Base-by-base conservation (phyloP, 2,888 invertebrate genomes). In the Troilus luridus region DNA sequence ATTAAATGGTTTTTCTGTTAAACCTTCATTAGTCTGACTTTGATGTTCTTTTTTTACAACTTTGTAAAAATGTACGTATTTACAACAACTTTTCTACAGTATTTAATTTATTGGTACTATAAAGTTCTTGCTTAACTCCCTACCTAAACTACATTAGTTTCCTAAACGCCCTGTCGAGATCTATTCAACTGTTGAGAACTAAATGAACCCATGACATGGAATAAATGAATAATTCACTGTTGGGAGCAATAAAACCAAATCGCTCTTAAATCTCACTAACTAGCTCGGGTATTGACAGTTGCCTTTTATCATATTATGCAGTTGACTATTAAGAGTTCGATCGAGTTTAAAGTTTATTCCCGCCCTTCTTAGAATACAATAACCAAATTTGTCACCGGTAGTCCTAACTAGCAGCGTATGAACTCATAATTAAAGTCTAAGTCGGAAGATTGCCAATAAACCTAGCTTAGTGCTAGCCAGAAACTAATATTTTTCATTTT, bases 211-310 rank as follows among this genome's bases (percentile, higher is more conserved):
- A 67, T 67, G 67, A 67, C 14, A 24, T 67, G 67, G 24, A 27
- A 41, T 81, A 54, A 19, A 81, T 81, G 81, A 81, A 81, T 81
- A 81, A 81, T 81, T 81, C 81, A 81, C 81, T 81, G 21, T 3
- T 21, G 19, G 21, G 21, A 19, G 54, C 81, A 54, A 81, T 81
- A 81, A 81, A 81, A 81, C 21, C 56, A 17, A 21, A 81, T 54
- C 54, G 81, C 41, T 21, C 56, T 21, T 81, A 81, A 81, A 81
- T 81, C 81, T 81, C 54, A 54, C 81, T 81, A 81, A 81, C 81
- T 81, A 81, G 81, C 54, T 19, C 11, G 19, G 54, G 9, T 21
- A 81, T 81, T 54, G 56, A 81, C 81, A 81, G 56, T 81, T 54
- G 54, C 5, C 24, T 64, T 67, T 67, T 24, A 14, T 24, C 54